phyloP scores from a whole-genome alignment of 2,888 invertebrate genomes.

The Germaria angustata region DNA sequence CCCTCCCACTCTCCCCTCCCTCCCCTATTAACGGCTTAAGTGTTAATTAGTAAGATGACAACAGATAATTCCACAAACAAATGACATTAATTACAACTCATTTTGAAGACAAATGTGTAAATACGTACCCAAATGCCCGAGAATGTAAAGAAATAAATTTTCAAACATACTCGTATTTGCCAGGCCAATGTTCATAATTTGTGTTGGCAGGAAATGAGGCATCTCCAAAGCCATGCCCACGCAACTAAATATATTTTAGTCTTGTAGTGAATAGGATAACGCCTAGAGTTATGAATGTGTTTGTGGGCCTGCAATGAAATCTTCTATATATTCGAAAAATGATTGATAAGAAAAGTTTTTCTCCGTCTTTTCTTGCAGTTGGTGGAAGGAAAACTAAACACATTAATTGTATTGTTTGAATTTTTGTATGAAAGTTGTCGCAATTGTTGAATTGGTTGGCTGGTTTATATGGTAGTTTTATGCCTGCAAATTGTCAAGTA shows the following conservation, averaged over 20 bases:
- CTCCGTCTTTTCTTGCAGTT: no score
- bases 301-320: background rate
- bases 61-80: constrained; percentile 52
- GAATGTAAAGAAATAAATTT: background rate
- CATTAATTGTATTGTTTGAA: no score
- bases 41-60: constrained; percentile 59
- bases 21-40: background rate
- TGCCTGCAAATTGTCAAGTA: no score
- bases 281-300: background rate
- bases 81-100: constrained; percentile 39
- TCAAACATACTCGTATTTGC: background rate
- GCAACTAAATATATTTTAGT: background rate
- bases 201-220: background rate
- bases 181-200: background rate
- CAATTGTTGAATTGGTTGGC: no score
- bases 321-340: no score
- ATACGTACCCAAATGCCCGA: background rate
- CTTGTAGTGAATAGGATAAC: background rate
- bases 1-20: background rate
- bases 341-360: no score
- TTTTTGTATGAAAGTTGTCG: no score
- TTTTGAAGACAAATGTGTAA: constrained; percentile 27
- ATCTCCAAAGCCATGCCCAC: background rate
- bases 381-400: no score
- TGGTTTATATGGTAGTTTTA: no score